A percentile compares a stretch with the other conserved stretches of the same genome.
phyloP scores from a whole-genome alignment of 1,140 invertebrate genomes.

The Drosophila guanche region DNA sequence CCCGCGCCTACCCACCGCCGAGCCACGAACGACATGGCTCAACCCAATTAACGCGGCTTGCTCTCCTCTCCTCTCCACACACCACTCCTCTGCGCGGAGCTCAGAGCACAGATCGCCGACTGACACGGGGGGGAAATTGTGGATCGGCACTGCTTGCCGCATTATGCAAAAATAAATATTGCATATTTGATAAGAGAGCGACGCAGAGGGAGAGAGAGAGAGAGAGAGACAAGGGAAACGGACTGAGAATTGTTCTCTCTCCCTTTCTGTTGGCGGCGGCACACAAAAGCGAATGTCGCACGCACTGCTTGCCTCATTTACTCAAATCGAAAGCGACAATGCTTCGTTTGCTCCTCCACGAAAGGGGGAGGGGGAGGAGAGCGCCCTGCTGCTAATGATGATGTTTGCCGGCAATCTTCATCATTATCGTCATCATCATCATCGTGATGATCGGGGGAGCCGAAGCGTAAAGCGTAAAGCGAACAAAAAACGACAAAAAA shows the following conservation, averaged over 20 bases:
- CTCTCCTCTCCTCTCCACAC: not conserved
- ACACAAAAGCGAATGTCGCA: constrained; percentile 80
- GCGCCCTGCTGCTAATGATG: constrained; percentile 55
- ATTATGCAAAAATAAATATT: constrained; percentile 81
- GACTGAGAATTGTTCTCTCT: constrained; percentile 30
- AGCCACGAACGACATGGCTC: constrained; percentile 56
- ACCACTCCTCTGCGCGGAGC: not conserved
- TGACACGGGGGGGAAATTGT: constrained; percentile 30
- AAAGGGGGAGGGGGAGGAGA: constrained; percentile 16
- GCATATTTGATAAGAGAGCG: constrained; percentile 70
- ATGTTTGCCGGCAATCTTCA: constrained; percentile 31
- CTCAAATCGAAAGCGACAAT: constrained; percentile 76
- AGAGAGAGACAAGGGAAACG: not conserved
- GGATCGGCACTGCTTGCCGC: constrained; percentile 43
- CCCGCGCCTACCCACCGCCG: too few species aligned
- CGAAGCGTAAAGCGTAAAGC: constrained; percentile 48
- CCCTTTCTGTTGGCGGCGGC: constrained; percentile 37
- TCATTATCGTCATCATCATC: constrained; percentile 22
- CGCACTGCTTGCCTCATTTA: constrained; percentile 80
- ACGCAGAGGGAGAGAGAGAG: not conserved
- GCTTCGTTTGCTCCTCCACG: constrained; percentile 21
- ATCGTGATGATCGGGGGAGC: constrained; percentile 35
- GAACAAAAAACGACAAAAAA: constrained; percentile 58
- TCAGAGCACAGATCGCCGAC: not conserved
- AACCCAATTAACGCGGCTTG: constrained; percentile 76